Evolutionary conservation across 1,140 invertebrate genomes (phyloP), one percentile per base, ranked within the genome.

Genomic region (Pissodes strobi): DNA sequence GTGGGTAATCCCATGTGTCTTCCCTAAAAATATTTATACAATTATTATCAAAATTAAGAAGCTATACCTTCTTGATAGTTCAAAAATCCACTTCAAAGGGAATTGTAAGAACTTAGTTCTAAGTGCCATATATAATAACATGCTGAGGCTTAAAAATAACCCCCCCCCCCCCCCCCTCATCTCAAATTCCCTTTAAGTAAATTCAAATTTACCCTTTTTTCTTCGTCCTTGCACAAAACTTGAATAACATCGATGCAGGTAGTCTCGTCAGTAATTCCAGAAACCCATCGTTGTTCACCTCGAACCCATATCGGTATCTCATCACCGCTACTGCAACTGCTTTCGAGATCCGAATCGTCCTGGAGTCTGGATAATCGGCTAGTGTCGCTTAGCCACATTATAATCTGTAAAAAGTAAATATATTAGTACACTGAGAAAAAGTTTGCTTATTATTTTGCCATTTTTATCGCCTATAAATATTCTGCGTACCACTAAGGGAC

Each of bases 251-350:
- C 89, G 34, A 86, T 84, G 72, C 90, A 92, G 0, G 90, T 92
- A 1, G 91, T 93, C 48, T 86, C 83, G 9, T 85, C 81, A 13
- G 85, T 84, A 4, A 92, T 84, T 8, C 91, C 90, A 1, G 89
- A 86, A 18, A 93, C 87, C 89, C 89, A 92, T 69, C 90, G 85
- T 72, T 88, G 86, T 64, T 87, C 85, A 18, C 88, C 89, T 53
- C 86, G 79, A 1, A 92, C 85, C 84, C 89, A 86, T 55, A 93
- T 86, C 0, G 89, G 88, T n/a, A 93, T 84, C 74, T 91, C 89
- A 69, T 86, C 84, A 43, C 74, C 75, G 48, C 76, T 76, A 43
- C 70, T 77, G 22, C 67, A 71, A 41, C 74, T 77, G 34, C 74
- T 74, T 15, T 75, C 75, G 15, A 67, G 57, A 53, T 75, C 74